Percentiles rank a stretch among this genome's conserved stretches.
Conservation (phyloP, 2,888 invertebrate species). For the Hyposoter dolosus region DNA sequence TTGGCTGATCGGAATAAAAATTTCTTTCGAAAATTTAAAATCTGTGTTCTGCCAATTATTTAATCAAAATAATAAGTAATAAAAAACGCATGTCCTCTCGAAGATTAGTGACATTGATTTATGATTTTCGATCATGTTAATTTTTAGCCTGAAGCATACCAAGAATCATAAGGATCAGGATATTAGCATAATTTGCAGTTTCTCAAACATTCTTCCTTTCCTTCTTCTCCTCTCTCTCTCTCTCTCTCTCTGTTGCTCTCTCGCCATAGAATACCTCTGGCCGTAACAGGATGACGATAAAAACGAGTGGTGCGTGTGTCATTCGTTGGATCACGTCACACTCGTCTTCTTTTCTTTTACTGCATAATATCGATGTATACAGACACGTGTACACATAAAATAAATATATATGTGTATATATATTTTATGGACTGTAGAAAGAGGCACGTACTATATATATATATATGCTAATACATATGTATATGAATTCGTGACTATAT, state of each 20-base stretch:
- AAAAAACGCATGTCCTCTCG: neutral
- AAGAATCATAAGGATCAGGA: neutral
- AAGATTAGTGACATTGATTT: neutral
- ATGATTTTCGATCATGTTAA: conserved; percentile 3
- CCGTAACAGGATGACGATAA: conserved; percentile 54
- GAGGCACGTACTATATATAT: conserved; percentile 4
- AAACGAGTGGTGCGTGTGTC: conserved; percentile 36
- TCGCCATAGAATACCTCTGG: neutral
- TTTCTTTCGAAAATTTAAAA: neutral
- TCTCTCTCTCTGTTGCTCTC: neutral
- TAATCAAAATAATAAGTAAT: neutral
- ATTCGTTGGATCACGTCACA: conserved; percentile 33
- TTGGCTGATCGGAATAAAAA: neutral
- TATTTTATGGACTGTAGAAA: neutral
- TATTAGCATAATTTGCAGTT: conserved; percentile 37
- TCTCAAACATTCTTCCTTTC: conserved; percentile 7
- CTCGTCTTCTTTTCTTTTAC: conserved; percentile 46
- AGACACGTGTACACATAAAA: neutral
- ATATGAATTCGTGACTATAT: neutral
- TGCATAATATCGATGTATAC: neutral
- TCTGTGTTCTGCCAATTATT: neutral
- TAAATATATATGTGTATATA: neutral
- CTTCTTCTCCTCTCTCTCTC: neutral
- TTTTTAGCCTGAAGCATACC: neutral
- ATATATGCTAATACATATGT: neutral